Evolutionary conservation across 2,888 invertebrate genomes (phyloP), one percentile per base, ranked within the genome.

Genomic region (Papilio protenor): DNA sequence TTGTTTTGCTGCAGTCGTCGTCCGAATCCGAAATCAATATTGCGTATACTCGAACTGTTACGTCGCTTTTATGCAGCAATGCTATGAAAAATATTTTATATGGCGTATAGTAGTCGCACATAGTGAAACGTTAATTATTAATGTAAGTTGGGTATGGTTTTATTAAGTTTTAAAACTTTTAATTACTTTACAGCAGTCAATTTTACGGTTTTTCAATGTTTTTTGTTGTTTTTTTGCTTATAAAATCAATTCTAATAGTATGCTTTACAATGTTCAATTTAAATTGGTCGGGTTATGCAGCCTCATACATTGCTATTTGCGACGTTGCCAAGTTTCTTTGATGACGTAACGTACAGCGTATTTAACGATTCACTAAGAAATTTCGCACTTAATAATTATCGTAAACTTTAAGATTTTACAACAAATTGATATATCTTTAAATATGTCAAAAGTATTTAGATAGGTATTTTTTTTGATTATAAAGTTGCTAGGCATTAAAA

Each of bases 41-140:
- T 92, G 90, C 94, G 94, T 93, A 69, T 69, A 92, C 91, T 91
- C 89, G 91, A 94, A 85, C 89, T 91, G 90, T 93, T 90, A 90
- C 92, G 92, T 85, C 85, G 84, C 90, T 90, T 91, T 86, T 93
- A 94, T 95, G 95, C 94, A 92, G 93, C 93, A 91, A 94, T 94
- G 95, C 94, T 94, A 95, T 95, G 95, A 95, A 92, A 88, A 91
- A 90, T 87, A 90, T 92, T 92, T 91, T 93, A 91, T 89, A 95
- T 94, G 94, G 94, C 93, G 94, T 94, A 90, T 91, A 93, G 93
- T 95, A 94, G 92, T 93, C 94, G 94, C 93, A 91, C 91, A 94
- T 95, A 95, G 95, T 95, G 95, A 95, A 93, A 91, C 91, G 94
- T 95, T 95, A 89, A 91, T 91, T 18, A 18, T 82, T 92, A 94